Evolutionary conservation across 2,888 invertebrate species (phyloP).

Genomic region (Lydus trimaculatus): DNA sequence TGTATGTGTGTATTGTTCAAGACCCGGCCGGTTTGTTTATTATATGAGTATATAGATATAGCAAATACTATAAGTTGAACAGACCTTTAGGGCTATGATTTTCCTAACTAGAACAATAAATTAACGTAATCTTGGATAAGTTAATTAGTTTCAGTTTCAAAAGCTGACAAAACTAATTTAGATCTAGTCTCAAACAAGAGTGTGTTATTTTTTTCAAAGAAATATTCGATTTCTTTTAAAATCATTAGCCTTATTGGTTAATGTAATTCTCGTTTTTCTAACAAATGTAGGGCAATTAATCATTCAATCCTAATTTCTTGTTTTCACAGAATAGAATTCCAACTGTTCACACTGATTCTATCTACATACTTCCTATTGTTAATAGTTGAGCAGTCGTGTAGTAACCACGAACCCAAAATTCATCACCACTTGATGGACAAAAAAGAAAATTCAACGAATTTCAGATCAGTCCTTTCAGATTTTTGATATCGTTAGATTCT

Average conservation of each 20-base stretch:
- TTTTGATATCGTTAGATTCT: not conserved
- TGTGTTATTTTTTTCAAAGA: not conserved
- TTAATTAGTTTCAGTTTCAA: constrained; percentile 29
- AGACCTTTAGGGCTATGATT: constrained; percentile 16
- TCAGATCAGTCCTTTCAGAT: too few species aligned
- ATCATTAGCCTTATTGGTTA: constrained; percentile 13
- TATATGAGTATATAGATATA: constrained; percentile 25
- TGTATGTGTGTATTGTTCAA: constrained; percentile 34
- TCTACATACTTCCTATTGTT: too few species aligned
- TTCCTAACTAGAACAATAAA: constrained; percentile 22
- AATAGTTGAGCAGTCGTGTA: too few species aligned
- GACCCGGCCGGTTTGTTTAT: constrained; percentile 32
- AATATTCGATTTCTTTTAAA: constrained; percentile 6
- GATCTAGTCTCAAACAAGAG: constrained; percentile 1
- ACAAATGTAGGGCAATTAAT: constrained; percentile 26
- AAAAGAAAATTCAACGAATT: not conserved
- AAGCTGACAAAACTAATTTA: constrained; percentile 30
- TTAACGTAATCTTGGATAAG: constrained; percentile 26
- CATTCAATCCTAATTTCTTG: constrained; percentile 28
- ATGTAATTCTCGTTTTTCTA: constrained; percentile 20
- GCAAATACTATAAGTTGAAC: constrained; percentile 3
- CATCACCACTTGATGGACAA: too few species aligned
- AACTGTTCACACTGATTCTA: constrained; percentile 40
- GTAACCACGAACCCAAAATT: too few species aligned
- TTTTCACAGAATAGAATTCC: constrained; percentile 31